Evolutionary conservation across 2,113 vertebrate genomes (phyloP).

Genomic region (Seriola rivoliana): DNA sequence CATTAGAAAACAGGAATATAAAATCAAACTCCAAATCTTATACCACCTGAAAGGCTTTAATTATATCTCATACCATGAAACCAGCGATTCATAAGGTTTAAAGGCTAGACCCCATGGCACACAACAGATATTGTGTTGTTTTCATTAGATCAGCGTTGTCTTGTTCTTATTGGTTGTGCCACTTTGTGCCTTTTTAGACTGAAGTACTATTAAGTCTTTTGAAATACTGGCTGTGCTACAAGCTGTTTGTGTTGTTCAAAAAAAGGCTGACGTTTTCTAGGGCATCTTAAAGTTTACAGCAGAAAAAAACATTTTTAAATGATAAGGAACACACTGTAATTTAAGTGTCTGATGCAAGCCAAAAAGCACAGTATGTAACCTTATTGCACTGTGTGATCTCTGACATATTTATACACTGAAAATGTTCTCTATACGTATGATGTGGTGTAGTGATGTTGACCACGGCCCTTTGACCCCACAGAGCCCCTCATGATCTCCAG

Average conservation of each 20-base stretch:
- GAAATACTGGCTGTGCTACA: not conserved
- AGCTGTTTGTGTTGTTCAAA: not conserved
- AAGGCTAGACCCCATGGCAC: slow-evolving; percentile 18
- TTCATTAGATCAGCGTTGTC: not conserved
- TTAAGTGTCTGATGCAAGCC: not conserved
- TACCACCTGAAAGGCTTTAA: slow-evolving; percentile 28
- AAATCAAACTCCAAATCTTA: slow-evolving; percentile 7
- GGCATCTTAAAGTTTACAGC: not conserved
- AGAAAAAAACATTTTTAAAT: not conserved
- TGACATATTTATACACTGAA: not conserved
- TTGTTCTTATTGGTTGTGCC: not conserved
- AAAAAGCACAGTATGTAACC: not conserved
- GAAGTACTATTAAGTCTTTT: not conserved
- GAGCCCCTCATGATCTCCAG: slow-evolving; percentile 89
- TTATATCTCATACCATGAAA: slow-evolving; percentile 18
- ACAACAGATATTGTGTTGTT: not conserved
- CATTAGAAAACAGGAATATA: not conserved
- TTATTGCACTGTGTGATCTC: not conserved
- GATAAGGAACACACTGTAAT: not conserved
- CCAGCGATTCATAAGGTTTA: slow-evolving; percentile 16
- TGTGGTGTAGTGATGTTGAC: slow-evolving; percentile 70
- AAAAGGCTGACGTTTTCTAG: not conserved
- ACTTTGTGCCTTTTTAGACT: not conserved
- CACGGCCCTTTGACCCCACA: slow-evolving; percentile 76
- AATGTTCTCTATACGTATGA: not conserved